These are phyloP conservation scores for Zaprionus tsacasi DNA, from an alignment of 1,140 invertebrate species.

Conservation along the genomic window DNA sequence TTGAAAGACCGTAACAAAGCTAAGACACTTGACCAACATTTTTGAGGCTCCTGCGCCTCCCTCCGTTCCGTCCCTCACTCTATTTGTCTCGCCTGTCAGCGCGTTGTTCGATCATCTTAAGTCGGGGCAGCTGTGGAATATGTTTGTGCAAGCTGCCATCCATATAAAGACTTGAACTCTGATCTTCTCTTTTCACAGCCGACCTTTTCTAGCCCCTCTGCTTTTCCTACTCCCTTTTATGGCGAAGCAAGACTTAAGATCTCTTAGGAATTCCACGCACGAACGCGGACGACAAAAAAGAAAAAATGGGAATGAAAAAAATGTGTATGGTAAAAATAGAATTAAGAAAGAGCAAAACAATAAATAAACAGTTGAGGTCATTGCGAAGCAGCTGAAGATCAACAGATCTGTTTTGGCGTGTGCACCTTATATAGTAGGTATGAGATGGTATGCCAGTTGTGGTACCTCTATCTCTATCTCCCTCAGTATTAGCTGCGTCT, in stretches of 20 bases:
- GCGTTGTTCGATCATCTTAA: neutral
- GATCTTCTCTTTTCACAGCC: slow-evolving; percentile 26
- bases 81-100: slow-evolving; percentile 2
- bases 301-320: slow-evolving; percentile 7
- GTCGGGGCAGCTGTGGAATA: neutral
- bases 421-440: neutral
- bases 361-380: slow-evolving; percentile 57
- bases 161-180: slow-evolving; percentile 19
- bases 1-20: slow-evolving; percentile 8
- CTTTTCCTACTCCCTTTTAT: neutral
- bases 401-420: neutral
- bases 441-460: neutral
- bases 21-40: slow-evolving; percentile 40
- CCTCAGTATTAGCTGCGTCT: slow-evolving; percentile 8
- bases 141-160: neutral
- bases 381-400: slow-evolving; percentile 27
- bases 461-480: no score
- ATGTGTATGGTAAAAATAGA: slow-evolving; percentile 19
- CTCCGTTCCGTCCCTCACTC: neutral
- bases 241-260: slow-evolving; percentile 10
- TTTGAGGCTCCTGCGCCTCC: neutral
- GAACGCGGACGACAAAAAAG: slow-evolving; percentile 17
- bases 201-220: neutral
- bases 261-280: slow-evolving; percentile 36
- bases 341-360: slow-evolving; percentile 34